Evolutionary conservation across 2,797 vertebrate genomes (phyloP).

Genomic region (Helostoma temminkii): DNA sequence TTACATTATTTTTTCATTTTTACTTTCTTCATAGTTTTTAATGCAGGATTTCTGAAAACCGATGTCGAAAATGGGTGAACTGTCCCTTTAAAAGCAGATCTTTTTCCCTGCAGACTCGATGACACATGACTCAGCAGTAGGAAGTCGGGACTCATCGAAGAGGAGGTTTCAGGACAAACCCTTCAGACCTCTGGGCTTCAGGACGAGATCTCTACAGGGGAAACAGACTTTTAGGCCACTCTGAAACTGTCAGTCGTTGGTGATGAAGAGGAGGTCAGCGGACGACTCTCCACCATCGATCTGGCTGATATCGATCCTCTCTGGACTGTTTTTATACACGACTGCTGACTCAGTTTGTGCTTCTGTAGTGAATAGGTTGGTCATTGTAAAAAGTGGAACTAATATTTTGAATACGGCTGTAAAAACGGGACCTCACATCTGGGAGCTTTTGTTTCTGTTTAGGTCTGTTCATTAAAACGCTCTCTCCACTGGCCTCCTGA

Average conservation of each 20-base stretch:
- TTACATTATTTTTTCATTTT: too few relatives aligned
- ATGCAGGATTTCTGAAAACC: not conserved
- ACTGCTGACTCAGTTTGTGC: conserved; percentile 11
- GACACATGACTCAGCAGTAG: conserved; percentile 25
- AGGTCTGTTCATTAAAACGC: too few relatives aligned
- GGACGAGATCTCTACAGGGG: conserved; percentile 2
- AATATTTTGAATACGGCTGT: too few relatives aligned
- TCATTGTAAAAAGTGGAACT: not conserved
- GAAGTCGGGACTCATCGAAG: not conserved
- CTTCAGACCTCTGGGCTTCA: conserved; percentile 10
- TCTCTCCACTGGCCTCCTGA: not conserved
- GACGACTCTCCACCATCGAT: conserved; percentile 14
- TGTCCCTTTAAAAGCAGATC: not conserved
- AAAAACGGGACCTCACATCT: not conserved
- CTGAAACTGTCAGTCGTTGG: not conserved
- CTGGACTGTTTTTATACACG: conserved; percentile 36
- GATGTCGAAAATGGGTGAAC: not conserved
- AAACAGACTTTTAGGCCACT: conserved; percentile 13
- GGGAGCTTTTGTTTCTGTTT: not conserved
- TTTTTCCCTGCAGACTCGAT: conserved; percentile 30
- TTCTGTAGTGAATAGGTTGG: conserved; percentile 19
- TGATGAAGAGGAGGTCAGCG: conserved; percentile 5
- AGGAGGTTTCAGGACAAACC: conserved; percentile 28
- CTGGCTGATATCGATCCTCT: not conserved
- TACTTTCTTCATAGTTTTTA: too few relatives aligned